Percentiles rank a stretch among this genome's conserved stretches.
phyloP scores from a whole-genome alignment of 1,140 invertebrate genomes.

The Dolichoris vasculosae region DNA sequence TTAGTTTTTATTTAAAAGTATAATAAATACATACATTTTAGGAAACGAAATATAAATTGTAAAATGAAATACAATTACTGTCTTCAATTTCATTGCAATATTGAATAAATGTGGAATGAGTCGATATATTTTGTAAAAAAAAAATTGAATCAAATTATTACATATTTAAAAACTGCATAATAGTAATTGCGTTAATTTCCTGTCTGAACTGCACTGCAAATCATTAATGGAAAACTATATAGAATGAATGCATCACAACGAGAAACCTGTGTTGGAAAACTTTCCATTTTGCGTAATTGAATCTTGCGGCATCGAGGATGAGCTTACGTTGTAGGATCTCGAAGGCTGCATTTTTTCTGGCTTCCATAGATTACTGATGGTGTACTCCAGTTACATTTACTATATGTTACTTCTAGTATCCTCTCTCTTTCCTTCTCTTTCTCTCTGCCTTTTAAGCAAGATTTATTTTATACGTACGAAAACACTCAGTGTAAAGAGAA shows the following conservation, averaged over 20 bases:
- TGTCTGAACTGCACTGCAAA: conserved; percentile 7
- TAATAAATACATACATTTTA: neutral
- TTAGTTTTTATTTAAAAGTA: neutral
- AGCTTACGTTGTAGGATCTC: conserved; percentile 27
- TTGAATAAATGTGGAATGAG: neutral
- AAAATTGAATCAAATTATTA: conserved; percentile 14
- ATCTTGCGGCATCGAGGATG: conserved; percentile 40
- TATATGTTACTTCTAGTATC: neutral
- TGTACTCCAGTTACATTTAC: neutral
- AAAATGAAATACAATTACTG: neutral
- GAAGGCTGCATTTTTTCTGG: conserved; percentile 36
- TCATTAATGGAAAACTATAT: conserved; percentile 48
- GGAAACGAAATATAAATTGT: neutral
- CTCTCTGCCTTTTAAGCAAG: neutral
- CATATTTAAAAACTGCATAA: conserved; percentile 33
- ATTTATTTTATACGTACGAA: neutral
- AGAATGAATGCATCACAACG: conserved; percentile 45
- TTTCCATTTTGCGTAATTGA: conserved; percentile 49
- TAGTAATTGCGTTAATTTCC: conserved; percentile 34
- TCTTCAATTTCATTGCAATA: neutral
- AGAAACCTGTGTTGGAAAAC: conserved; percentile 45
- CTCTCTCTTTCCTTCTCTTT: neutral
- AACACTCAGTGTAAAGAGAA: neutral
- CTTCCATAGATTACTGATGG: conserved; percentile 14
- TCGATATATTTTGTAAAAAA: neutral